Evolutionary conservation across 2,797 vertebrate species (phyloP), one percentile per base, ranked within the genome.

Genomic region (Heliangelus exortis): DNA sequence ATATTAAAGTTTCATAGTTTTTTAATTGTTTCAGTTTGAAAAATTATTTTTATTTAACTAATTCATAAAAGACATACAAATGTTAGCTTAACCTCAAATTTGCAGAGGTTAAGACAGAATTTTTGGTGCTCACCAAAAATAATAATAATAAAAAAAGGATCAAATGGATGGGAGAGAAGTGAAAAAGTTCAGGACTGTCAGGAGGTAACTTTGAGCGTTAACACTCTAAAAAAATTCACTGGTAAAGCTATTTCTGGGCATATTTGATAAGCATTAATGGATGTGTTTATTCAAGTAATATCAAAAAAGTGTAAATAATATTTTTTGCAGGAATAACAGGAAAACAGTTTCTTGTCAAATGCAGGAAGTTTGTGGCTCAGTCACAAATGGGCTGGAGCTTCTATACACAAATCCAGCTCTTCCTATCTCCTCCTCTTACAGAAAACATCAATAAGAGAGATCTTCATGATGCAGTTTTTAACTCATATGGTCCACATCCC

Each of bases 401-500:
- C 59, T 55, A 7, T 43, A 55, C 12, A 29, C 7, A 89, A 84
- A 50, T 1, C 7, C 63, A 84, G 11, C 2, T 15, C 22, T 82
- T 76, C 16, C 25, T 65, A 81, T 71, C 31, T 66, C 12, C 7
- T 51, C 31, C 6, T 84, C 21, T 63, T 48, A 29, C 11, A 59
- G 53, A 61, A n/a, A 53, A 12, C 6, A 5, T 34, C 12, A 11
- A 69, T 58, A 25, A 43, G 48, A 28, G 34, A 45, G 3, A 65
- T 34, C 15, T 48, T 17, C 5, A 13, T 10, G 26, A 15, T 43
- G 6, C 4, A 76, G 41, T 51, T 51, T 14, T 65, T 62, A 72
- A 34, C 25, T 21, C 0, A 0, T 15, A 7, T 48, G 13, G 50
- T 59, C 7, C 33, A 20, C 13, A 23, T 34, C 12, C 12, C 53